Conservation (phyloP, 1,140 invertebrate species). For the Tetramorium simillimum region DNA sequence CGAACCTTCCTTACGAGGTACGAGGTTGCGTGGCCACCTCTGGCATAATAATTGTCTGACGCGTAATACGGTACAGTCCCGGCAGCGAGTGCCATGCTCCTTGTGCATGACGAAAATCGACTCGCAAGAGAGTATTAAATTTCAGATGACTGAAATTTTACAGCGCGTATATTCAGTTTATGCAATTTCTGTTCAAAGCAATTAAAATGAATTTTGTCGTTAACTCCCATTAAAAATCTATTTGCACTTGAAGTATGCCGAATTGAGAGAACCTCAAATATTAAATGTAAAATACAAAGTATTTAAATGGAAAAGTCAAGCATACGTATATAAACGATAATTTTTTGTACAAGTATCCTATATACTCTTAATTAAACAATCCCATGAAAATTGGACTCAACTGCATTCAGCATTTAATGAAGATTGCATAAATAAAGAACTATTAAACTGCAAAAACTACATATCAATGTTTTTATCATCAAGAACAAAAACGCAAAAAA, state of each 20-base stretch:
- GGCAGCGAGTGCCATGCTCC: slow-evolving; percentile 11
- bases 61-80: slow-evolving; percentile 73
- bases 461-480: not conserved
- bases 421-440: not conserved
- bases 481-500: not conserved
- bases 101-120: not conserved
- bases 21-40: slow-evolving; percentile 73
- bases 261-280: slow-evolving; percentile 1
- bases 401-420: not conserved
- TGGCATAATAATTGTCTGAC: slow-evolving; percentile 78
- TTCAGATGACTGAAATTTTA: not conserved
- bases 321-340: not conserved
- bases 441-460: slow-evolving; percentile 1
- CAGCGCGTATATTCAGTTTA: not conserved
- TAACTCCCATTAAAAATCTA: not conserved
- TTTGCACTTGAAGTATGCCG: not conserved
- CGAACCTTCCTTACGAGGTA: slow-evolving; percentile 83
- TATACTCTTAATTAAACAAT: slow-evolving; percentile 2
- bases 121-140: not conserved
- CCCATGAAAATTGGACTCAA: not conserved
- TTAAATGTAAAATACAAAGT: not conserved
- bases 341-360: not conserved
- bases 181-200: not conserved
- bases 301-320: not conserved
- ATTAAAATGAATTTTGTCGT: slow-evolving; percentile 29